Evolutionary conservation across 2,797 vertebrate genomes (phyloP).

Genomic region (Acanthurus lineatus): DNA sequence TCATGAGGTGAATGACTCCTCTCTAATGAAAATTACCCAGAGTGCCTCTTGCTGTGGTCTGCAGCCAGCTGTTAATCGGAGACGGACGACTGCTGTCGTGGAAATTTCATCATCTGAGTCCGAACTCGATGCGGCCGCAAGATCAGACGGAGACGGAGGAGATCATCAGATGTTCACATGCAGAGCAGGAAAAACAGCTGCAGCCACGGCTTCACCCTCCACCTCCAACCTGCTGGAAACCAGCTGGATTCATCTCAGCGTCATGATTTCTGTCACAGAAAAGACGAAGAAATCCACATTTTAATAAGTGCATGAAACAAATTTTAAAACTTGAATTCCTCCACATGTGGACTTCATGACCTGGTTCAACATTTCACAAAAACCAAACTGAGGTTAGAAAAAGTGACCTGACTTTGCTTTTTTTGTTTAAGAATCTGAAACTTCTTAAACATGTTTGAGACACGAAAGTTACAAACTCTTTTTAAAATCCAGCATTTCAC

Average conservation of each 20-base stretch:
- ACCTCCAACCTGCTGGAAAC: neutral
- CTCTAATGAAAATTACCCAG: constrained; percentile 42
- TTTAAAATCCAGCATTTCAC: no score
- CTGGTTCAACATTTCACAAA: no score
- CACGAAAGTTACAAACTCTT: no score
- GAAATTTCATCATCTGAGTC: constrained; percentile 30
- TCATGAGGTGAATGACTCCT: neutral
- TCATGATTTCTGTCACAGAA: no score
- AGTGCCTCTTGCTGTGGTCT: constrained; percentile 27
- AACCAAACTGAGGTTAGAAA: no score
- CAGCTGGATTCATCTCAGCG: neutral
- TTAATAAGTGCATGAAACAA: no score
- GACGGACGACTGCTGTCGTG: constrained; percentile 11
- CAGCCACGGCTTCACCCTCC: neutral
- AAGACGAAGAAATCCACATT: neutral
- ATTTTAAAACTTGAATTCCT: neutral
- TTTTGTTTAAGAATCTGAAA: no score
- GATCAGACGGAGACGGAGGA: neutral
- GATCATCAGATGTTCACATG: no score
- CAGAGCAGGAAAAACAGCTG: no score
- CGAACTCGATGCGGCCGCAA: constrained; percentile 6
- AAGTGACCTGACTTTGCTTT: no score
- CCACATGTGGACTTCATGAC: no score
- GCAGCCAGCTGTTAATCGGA: constrained; percentile 47
- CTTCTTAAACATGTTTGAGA: no score